Base-by-base conservation (phyloP, 2,113 vertebrate species). In the Ciconia boyciana region DNA sequence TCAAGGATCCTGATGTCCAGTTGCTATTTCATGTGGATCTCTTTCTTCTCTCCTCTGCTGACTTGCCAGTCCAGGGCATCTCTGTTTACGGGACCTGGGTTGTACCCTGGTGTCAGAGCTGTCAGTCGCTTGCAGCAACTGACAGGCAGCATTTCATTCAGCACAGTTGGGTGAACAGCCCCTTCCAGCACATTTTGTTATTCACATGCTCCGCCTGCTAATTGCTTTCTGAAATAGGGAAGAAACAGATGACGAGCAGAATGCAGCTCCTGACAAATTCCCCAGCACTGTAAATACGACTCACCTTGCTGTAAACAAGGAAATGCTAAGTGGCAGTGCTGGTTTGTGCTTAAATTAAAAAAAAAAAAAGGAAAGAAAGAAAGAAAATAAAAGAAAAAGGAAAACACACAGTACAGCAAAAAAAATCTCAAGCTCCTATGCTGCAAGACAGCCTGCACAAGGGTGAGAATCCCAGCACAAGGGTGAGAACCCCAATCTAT, bases 251-350 rank as follows among this genome's bases (percentile, higher is more conserved):
- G 95, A 96, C 1, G 65, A 96, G 86, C 80, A 80, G 96, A 94
- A 96, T 76, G 95, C 96, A 78, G 94, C 84, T 95, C 92, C 91
- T 84, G 96, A 96, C 93, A 85, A 83, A 87, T 94, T 94, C 87
- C 91, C 61, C 62, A 26, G 93, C 89, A 41, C 93, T 95, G 96
- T 96, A 97, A 96, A 95, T 96, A 93, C 26, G 36, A 36, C 95
- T 97, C 96, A 97, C 96, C 94, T 96, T 65, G 94, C 95, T 96
- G 93, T 95, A 93, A 97, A 96, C 94, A 96, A 93, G 90, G 72
- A 57, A 81, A 86, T 80, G 93, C 79, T 83, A n/a, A 95, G 62
- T 41, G 74, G 69, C 4, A 5, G 43, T 28, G 68, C 88, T 28
- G 77, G 68, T 32, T 55, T 81, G 74, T 39, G 69, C 25, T 51